Base-by-base conservation (phyloP, 2,113 vertebrate genomes). In the Nannobrachium achirus region DNA sequence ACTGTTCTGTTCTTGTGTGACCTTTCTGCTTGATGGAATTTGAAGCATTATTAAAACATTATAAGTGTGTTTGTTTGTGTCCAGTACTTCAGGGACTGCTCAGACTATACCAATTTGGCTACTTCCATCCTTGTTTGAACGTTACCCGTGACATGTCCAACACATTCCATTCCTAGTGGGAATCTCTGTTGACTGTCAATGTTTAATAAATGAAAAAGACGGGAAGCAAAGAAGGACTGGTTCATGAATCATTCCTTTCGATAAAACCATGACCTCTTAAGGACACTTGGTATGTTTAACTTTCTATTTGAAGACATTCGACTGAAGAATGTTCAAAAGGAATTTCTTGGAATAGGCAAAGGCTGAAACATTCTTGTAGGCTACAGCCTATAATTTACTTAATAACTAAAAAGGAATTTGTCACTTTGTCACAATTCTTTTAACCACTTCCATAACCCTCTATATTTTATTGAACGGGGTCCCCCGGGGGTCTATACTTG, bases 221-320 rank as follows among this genome's bases (percentile, higher is more conserved):
- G 38, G 20, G 73, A 58, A 1, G 1, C 39, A 70, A 56, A 70
- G 67, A 46, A 7, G 20, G 14, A 13, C 6, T 0, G 5, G 6
- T 15, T 60, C 56, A 44, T 71, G 10, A 76, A 69, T 68, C 4
- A 72, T 65, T 52, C 39, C 7, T 6, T 33, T 7, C 10, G 13
- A 57, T 16, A 63, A 20, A 25, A 1, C 20, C 16, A 16, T 59
- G 55, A 58, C 20, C 40, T 63, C 10, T 7, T 10, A 48, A 14
- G 39, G 50, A 69, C 2, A 59, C 64, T 44, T 20, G 41, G 7
- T 56, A 48, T n/a, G n/a, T 14, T 55, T 63, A 25, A 38, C 10
- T 48, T 56, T 56, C 46, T 44, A 69, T 60, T 70, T 66, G 55
- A 59, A 7, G 19, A 14, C 25, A 18, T 20, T 10, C 25, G 53